These are phyloP conservation scores for Gortyna flavago DNA, from an alignment of 2,888 invertebrate species.

Conservation along the genomic window DNA sequence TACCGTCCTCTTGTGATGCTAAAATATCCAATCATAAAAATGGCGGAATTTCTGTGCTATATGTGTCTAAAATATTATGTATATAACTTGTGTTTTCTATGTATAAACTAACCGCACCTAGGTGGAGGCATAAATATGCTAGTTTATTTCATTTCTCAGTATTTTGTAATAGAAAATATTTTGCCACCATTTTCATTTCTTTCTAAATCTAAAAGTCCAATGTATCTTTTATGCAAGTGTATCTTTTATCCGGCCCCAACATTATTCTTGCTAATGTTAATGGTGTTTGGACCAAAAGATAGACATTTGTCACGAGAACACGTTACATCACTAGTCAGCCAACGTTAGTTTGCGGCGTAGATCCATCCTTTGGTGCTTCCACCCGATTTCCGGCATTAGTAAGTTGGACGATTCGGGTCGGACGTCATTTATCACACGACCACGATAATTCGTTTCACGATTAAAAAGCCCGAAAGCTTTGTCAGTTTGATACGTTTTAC, in stretches of 20 bases:
- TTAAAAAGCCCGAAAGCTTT: conserved; percentile 48
- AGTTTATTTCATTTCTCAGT: conserved; percentile 13
- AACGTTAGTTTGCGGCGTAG: conserved; percentile 57
- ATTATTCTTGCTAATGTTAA: conserved; percentile 63
- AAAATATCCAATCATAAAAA: conserved; percentile 34
- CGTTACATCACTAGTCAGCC: conserved; percentile 46
- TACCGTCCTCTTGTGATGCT: conserved; percentile 23
- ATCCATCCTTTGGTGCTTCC: conserved; percentile 58
- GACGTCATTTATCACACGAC: conserved; percentile 53
- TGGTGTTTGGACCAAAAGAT: conserved; percentile 56
- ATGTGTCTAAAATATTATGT: neutral
- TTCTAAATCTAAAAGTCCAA: conserved; percentile 12
- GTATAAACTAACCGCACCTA: neutral
- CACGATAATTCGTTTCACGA: conserved; percentile 55
- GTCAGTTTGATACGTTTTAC: conserved; percentile 24
- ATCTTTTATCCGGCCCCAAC: conserved; percentile 26
- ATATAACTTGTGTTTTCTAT: neutral
- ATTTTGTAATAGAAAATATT: neutral
- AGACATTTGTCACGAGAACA: conserved; percentile 63
- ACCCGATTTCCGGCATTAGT: conserved; percentile 62
- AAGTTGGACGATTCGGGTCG: conserved; percentile 53
- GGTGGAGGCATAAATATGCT: neutral
- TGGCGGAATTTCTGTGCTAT: neutral
- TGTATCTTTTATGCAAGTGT: neutral
- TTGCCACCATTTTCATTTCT: neutral